A percentile compares a stretch with the other conserved stretches of the same genome.
Conservation (phyloP, 2,113 vertebrate genomes). For the Chaetodon trifascialis region DNA sequence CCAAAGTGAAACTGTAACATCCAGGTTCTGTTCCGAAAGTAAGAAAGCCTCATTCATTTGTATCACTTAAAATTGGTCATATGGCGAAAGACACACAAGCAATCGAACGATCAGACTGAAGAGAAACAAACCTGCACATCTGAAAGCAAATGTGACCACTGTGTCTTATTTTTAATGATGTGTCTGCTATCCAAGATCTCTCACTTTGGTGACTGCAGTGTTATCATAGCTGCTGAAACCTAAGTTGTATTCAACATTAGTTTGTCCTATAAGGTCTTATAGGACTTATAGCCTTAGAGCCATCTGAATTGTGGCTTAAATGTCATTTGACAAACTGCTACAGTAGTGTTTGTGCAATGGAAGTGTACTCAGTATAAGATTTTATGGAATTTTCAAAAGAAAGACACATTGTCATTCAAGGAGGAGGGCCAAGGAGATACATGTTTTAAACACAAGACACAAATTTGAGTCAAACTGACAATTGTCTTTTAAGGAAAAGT, state of each 20-base stretch:
- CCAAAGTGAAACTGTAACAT: too few species aligned
- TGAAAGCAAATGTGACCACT: too few species aligned
- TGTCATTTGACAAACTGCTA: background rate
- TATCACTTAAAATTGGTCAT: too few species aligned
- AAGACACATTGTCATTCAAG: background rate
- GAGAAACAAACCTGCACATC: too few species aligned
- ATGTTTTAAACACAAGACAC: background rate
- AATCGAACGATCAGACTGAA: too few species aligned
- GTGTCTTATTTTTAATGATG: background rate
- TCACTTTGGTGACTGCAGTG: background rate
- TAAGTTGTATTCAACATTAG: background rate
- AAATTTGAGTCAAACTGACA: background rate
- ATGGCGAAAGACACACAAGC: too few species aligned
- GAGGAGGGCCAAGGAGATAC: background rate
- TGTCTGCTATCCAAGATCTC: background rate
- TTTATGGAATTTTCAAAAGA: background rate
- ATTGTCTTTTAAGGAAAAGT: background rate
- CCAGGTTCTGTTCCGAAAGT: too few species aligned
- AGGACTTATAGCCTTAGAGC: too few species aligned
- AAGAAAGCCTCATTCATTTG: too few species aligned
- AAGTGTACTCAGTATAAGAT: slow-evolving; percentile 1
- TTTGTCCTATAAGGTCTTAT: background rate
- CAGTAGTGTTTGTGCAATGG: background rate
- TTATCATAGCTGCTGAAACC: background rate
- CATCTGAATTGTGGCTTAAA: background rate